Base-by-base conservation (phyloP, 1,140 invertebrate species). In the Apocrypta bakeri region DNA sequence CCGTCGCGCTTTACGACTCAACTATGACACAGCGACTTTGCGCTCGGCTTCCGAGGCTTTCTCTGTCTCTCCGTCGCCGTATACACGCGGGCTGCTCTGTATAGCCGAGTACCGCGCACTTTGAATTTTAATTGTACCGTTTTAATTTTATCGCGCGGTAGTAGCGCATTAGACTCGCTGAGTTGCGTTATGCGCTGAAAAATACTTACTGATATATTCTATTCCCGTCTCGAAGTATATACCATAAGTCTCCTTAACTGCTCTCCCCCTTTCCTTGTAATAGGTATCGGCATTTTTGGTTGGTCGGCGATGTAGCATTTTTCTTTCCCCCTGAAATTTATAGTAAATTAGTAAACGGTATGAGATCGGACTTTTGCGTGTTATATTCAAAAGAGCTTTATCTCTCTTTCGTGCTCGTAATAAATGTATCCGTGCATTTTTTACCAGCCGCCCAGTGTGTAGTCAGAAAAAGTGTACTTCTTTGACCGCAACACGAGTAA, bases 41-140 rank as follows among this genome's bases (percentile, higher is more conserved):
- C 75, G 63, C 76, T 27, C 33, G 33, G 33, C 3, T 9, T 37
- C 33, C 3, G 33, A 37, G 33, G 3, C 33, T 37, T 37, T 37
- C 25, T 17, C 17, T 7, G 66, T 68, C 24, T 72, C 64, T 8
- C 31, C 64, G 24, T 27, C 71, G 29, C 61, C 40, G 40, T 42
- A 42, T 42, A 42, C 11, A 56, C 48, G 48, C 33, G 33, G n/a
- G n/a, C 14, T 17, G 42, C 12, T 48, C 14, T 48, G 9, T 68
- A n/a, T 11, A 72, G 24, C n/a, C 27, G 29, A 9, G 80, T 25
- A 37, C 71, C 27, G 56, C 29, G 73, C 75, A 75, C 69, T 79
- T 82, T 81, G 77, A 82, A 85, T 85, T 85, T 85, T 82, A 82
- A 84, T 85, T 80, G 85, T 76, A 64, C 63, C 82, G 72, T 75